phyloP scores from a whole-genome alignment of 2,113 vertebrate genomes.

The Circaetus gallicus region DNA sequence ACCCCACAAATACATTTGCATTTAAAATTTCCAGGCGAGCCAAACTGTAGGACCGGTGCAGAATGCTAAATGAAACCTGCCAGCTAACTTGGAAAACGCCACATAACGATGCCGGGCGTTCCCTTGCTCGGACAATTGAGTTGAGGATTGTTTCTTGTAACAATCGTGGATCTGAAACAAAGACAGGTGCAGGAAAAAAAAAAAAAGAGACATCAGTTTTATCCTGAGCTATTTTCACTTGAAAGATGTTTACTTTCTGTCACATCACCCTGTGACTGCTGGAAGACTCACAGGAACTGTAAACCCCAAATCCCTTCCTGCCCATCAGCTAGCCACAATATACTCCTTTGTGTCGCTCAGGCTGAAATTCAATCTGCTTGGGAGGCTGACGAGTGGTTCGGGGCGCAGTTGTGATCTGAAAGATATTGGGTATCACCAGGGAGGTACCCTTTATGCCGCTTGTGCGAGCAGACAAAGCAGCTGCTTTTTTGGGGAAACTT shows the following conservation, averaged over 20 bases:
- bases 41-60: neutral
- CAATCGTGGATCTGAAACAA: neutral
- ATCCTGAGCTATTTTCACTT: neutral
- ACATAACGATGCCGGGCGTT: neutral
- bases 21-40: neutral
- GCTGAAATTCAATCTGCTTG: neutral
- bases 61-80: constrained; percentile 28
- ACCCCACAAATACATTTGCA: constrained; percentile 23
- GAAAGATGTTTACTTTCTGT: neutral
- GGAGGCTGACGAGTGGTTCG: neutral
- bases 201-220: neutral
- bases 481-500: neutral
- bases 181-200: neutral
- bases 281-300: neutral
- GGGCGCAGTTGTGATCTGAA: neutral
- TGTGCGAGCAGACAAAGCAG: neutral
- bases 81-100: neutral
- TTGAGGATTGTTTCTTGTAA: neutral
- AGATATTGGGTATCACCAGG: neutral
- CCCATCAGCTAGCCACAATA: neutral
- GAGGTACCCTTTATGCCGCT: neutral
- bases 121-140: neutral
- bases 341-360: neutral
- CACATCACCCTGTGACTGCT: neutral
- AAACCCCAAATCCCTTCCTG: neutral